Percentiles rank a stretch among this genome's conserved stretches.
These are phyloP conservation scores for Seira musarum DNA, from an alignment of 2,888 invertebrate species.

Conservation along the genomic window DNA sequence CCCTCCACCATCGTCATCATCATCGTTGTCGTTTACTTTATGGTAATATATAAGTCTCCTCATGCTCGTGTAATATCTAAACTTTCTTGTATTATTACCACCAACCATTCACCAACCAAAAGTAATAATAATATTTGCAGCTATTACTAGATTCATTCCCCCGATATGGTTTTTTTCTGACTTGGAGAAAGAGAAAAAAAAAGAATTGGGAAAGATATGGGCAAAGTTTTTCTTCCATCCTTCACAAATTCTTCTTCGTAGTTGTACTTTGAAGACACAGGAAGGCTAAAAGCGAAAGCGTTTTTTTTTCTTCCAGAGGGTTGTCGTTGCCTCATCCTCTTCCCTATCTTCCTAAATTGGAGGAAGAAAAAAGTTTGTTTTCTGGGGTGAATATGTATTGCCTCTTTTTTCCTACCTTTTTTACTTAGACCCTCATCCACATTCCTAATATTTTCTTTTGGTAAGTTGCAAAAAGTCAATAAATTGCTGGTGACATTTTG, in stretches of 20 bases:
- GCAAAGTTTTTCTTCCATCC: conserved; percentile 8
- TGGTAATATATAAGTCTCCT: neutral
- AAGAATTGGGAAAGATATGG: conserved; percentile 21
- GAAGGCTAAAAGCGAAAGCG: neutral
- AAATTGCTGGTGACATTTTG: conserved; percentile 34
- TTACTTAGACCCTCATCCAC: neutral
- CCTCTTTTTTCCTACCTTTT: neutral
- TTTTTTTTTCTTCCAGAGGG: conserved; percentile 2
- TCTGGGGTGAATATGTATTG: conserved; percentile 11
- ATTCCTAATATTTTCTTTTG: conserved; percentile 8
- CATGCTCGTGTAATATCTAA: neutral
- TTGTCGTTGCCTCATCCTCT: too few relatives aligned
- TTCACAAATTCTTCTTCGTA: neutral
- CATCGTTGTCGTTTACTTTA: neutral
- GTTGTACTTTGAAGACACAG: neutral
- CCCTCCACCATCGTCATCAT: neutral
- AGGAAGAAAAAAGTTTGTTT: conserved; percentile 9
- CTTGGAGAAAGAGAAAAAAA: neutral
- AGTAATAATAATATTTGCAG: conserved; percentile 25
- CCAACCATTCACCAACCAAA: conserved; percentile 10
- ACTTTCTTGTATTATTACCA: conserved; percentile 17
- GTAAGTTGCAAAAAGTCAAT: conserved; percentile 6
- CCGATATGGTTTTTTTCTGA: neutral
- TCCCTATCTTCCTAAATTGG: conserved; percentile 3
- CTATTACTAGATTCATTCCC: neutral